Base-by-base conservation (phyloP, 2,888 invertebrate genomes). In the Chromoteleia sp. region DNA sequence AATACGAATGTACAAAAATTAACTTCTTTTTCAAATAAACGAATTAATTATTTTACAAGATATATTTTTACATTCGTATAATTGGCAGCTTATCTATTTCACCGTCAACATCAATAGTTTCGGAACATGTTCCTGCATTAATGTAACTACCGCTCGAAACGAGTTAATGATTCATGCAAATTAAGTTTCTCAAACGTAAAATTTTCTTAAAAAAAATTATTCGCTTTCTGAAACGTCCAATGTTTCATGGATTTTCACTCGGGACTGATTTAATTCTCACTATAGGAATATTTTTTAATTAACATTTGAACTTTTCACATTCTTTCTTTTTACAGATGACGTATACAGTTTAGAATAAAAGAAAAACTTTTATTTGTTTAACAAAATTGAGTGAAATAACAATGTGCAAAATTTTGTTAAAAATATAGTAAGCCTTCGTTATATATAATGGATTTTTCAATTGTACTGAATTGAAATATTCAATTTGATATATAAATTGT, bases 121-220 rank as follows among this genome's bases (percentile, higher is more conserved):
- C 29, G 10, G 15, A 63, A 77, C 70, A 58, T 76, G 75, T 25
- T 58, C 8, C 17, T 59, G 75, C 75, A 68, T 76, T 74, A 76
- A 76, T 67, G 33, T 56, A 76, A 59, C 36, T 50, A 48, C 48
- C 14, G 65, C 5, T 65, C 12, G 36, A 58, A 74, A 25, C 33
- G 14, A 54, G 54, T 56, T 54, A 61, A 73, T 14, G 43, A 43
- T 58, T 25, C 36, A 19, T 14, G 10, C 45, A 33, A 43, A 10
- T 65, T 17, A 33, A 56, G 8, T 45, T 56, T 45, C 17, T 12
- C 19, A 8, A 43, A 33, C 15, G 12, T 17, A 45, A 61, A 63
- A 63, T 63, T 33, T 0, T 45, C 25, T 3, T 39, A 25, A 25
- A 25, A 25, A n/a, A 25, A 2, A 2, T 25, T 25, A 25, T 4